Base-by-base conservation (phyloP, 1,140 invertebrate genomes). In the Wasmannia auropunctata region DNA sequence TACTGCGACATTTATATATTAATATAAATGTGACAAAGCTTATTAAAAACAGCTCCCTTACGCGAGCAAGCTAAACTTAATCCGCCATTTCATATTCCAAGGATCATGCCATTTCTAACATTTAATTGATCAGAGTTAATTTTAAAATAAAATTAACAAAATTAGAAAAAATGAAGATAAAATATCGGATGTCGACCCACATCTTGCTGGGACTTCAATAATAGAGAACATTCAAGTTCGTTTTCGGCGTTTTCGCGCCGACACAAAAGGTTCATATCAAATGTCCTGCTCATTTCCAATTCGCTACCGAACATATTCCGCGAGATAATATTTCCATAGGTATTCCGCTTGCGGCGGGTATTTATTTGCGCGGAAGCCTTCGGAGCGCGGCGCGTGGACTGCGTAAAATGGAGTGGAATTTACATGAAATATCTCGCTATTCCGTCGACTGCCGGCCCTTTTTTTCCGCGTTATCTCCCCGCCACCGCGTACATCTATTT, bases 351-450 rank as follows among this genome's bases (percentile, higher is more conserved):
- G 75, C 37, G 85, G 67, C 58, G 28, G 76, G 25, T 83, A 79
- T 85, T 89, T 89, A 89, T 89, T 89, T 89, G 87, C 81, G 75
- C 51, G 34, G 31, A 46, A 58, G 86, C 62, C 79, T 86, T 58
- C 69, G 34, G 56, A 87, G 31, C 58, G 58, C 58, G 58, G 70
- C 83, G 84, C 84, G 87, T 37, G 76, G 76, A 70, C 87, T 76
- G 56, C 28, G 75, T 58, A 60, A 74, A 72, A 31, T 88, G 63
- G 63, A 14, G 11, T 49, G 63, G 69, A 85, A 89, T 89, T 89
- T 89, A 76, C 87, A 83, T 88, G 87, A 88, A 74, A 89, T 86
- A 89, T 89, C 79, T 89, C 75, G 31, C 76, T 76, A 70, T 83
- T 86, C 81, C 72, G 34, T 49, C 63, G 40, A 56, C 43, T 19